A percentile compares a stretch with the other conserved stretches of the same genome.
phyloP scores from a whole-genome alignment of 2,797 vertebrate species.

The Betta splendens region DNA sequence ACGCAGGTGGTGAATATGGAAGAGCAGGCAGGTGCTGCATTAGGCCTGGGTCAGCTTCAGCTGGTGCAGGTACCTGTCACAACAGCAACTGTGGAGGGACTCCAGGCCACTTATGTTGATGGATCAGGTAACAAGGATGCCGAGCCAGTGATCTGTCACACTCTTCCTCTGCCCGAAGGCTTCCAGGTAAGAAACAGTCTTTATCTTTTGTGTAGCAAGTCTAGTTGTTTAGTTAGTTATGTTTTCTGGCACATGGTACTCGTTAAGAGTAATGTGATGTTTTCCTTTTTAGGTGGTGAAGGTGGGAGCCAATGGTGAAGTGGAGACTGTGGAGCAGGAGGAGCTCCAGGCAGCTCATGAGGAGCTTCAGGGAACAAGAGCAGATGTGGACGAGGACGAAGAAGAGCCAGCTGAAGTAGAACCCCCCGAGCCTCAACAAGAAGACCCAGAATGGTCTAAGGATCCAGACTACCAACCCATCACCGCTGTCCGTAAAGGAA shows the following conservation, averaged over 20 bases:
- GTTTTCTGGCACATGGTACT: not conserved
- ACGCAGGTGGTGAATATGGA: conserved; percentile 97
- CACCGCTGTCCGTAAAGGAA: conserved; percentile 84
- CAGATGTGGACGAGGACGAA: conserved; percentile 45
- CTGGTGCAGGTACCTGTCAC: conserved; percentile 96
- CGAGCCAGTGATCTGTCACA: conserved; percentile 97
- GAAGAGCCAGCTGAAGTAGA: conserved; percentile 83
- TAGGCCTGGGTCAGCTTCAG: conserved; percentile 94
- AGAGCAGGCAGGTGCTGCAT: conserved; percentile 86
- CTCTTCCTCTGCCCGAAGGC: conserved; percentile 94
- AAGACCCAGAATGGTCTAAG: conserved; percentile 92
- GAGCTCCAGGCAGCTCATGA: conserved; percentile 84
- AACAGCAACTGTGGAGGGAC: conserved; percentile 88
- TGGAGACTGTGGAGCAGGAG: conserved; percentile 96
- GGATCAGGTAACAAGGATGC: conserved; percentile 85
- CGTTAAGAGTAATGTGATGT: not conserved
- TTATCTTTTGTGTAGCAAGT: not conserved
- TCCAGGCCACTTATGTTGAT: conserved; percentile 93
- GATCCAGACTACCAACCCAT: conserved; percentile 97
- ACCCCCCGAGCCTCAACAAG: conserved; percentile 66
- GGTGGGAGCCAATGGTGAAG: conserved; percentile 97
- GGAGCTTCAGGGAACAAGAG: conserved; percentile 75
- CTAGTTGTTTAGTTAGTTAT: not conserved
- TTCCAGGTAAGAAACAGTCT: conserved; percentile 83
- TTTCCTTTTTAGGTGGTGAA: conserved; percentile 88